Evolutionary conservation across 2,888 invertebrate genomes (phyloP).

Genomic region (Caenorhabditis sp.): DNA sequence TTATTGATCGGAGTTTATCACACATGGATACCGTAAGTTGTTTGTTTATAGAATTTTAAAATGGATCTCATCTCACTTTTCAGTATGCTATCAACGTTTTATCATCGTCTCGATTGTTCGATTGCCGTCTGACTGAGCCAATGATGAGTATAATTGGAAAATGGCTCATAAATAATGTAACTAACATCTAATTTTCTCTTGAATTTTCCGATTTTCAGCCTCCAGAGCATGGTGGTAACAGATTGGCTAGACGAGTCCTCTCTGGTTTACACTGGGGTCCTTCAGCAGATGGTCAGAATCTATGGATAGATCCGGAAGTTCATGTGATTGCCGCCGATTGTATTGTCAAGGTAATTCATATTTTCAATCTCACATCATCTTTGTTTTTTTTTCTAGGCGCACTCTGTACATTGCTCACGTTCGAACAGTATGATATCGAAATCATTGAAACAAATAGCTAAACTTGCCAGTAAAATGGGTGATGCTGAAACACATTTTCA

Average conservation of each 20-base stretch:
- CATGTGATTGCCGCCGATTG: constrained; percentile 62
- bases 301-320: constrained; percentile 61
- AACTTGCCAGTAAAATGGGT: constrained; percentile 63
- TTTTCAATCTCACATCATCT: no score
- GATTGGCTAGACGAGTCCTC: constrained; percentile 58
- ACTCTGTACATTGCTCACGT: constrained; percentile 63
- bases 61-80: constrained; percentile 9
- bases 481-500: constrained; percentile 67
- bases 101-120: constrained; percentile 52
- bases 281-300: constrained; percentile 33
- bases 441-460: constrained; percentile 58
- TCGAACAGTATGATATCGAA: constrained; percentile 66
- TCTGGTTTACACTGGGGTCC: constrained; percentile 61
- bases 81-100: constrained; percentile 66
- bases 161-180: constrained; percentile 62
- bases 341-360: constrained; percentile 58
- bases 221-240: constrained; percentile 59
- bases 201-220: constrained; percentile 42
- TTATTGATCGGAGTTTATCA: constrained; percentile 65
- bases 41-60: background rate
- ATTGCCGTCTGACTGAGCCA: constrained; percentile 55
- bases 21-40: constrained; percentile 51
- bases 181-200: background rate
- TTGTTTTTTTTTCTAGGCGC: constrained; percentile 33
- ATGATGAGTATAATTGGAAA: constrained; percentile 61